These are phyloP conservation scores for Saccostrea cuccullata DNA, from an alignment of 1,140 invertebrate species.

Conservation along the genomic window DNA sequence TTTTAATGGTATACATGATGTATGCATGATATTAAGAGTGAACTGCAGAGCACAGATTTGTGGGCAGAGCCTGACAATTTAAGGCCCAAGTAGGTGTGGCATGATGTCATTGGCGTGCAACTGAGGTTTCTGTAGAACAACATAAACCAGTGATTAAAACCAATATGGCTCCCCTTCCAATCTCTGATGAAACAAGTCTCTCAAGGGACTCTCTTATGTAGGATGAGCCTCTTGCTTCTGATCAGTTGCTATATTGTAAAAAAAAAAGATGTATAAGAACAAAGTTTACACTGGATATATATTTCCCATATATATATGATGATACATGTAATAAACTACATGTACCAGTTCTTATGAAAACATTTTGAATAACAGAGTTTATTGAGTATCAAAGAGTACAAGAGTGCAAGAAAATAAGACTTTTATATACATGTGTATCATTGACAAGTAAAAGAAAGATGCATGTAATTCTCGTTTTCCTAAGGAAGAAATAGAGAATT, in stretches of 20 bases:
- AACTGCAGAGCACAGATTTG: background rate
- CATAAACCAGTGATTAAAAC: conserved; percentile 20
- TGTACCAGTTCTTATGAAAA: background rate
- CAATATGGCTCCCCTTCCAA: conserved; percentile 2
- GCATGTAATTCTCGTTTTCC: no score
- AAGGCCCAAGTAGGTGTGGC: background rate
- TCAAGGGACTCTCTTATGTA: background rate
- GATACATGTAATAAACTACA: background rate
- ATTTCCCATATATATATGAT: no score
- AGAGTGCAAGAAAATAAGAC: no score
- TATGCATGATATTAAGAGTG: no score
- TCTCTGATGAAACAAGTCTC: conserved; percentile 5
- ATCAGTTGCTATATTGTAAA: background rate
- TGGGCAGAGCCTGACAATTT: background rate
- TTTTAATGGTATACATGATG: background rate
- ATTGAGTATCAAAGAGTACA: no score
- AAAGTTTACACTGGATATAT: no score
- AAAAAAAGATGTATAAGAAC: no score
- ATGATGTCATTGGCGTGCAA: background rate
- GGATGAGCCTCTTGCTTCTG: conserved; percentile 5
- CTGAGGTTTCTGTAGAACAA: background rate
- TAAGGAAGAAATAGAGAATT: no score
- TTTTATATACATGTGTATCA: no score
- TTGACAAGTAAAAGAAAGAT: no score
- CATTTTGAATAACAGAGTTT: no score